Base-by-base conservation (phyloP, 2,113 vertebrate genomes). In the Podarcis raffonei region DNA sequence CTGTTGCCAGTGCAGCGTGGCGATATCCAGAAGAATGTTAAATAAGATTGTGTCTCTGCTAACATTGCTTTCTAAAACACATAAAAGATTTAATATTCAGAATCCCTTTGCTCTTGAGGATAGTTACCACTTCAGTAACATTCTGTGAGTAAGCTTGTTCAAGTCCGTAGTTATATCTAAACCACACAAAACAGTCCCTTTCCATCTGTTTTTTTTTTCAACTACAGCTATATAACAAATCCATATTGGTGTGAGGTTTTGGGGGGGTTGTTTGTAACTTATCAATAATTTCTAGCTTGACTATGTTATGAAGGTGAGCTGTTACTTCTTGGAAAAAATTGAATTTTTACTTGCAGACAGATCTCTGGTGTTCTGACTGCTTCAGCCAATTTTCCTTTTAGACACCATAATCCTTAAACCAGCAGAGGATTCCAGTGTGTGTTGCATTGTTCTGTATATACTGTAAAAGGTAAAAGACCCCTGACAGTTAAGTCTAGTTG, bases 371-470 rank as follows among this genome's bases (percentile, higher is more conserved):
- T 82, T 65, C 69, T 27, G 30, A 27, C 20, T 0, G 0, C 11
- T 1, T 0, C 42, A 0, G 0, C 37, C 71, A 59, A 30, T 0
- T 2, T 42, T 89, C 78, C 87, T 83, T 84, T 83, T 87, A 85
- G 48, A 32, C 1, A 1, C 39, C 0, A 0, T 78, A 84, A 48
- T 1, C 0, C 57, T 0, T 0, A 65, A 27, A 81, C 13, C 59
- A 6, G 0, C 32, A 0, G 0, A 77, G 59, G 85, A 69, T 30
- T 82, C 0, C 0, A 12, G 37, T 9, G 0, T 7, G 65, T 83
- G 8, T 1, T 0, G 0, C 4, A 8, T 2, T 62, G 72, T 71
- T 78, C 57, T 0, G 0, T 11, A 0, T 59, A 53, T 53, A 48
- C 48, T 48, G 48, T 11, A 48, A 48, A 11, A 48, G 48, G 48